Conservation (phyloP, 53 echinoderm and acorn worm genomes). For the Pentamera pediparva region DNA sequence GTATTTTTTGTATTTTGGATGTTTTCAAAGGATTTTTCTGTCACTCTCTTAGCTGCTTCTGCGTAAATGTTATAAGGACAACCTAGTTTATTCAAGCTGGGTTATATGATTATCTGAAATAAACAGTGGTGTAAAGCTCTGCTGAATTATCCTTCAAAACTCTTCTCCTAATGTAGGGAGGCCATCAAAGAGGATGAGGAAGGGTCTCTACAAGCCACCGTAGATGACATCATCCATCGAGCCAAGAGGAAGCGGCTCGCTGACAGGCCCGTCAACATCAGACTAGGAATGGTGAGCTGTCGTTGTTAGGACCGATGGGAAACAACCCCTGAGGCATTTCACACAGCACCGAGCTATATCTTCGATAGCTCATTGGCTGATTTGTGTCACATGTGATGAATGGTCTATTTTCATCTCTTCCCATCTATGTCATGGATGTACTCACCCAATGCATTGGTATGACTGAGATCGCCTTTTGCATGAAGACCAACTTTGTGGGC, state of each 20-base stretch:
- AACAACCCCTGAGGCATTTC: neutral
- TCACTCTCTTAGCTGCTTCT: neutral
- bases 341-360: no score
- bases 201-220: slow-evolving; percentile 80
- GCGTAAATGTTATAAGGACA: neutral
- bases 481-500: neutral
- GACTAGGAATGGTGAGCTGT: slow-evolving; percentile 87
- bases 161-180: slow-evolving; percentile 49
- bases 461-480: neutral
- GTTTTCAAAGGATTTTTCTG: no score
- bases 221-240: slow-evolving; percentile 96
- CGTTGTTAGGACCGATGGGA: neutral
- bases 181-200: slow-evolving; percentile 87
- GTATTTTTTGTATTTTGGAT: no score
- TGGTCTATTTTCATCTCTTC: no score
- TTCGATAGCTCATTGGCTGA: no score
- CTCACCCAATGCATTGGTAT: no score
- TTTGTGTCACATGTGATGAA: no score
- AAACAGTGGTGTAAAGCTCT: neutral
- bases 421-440: no score
- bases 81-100: neutral
- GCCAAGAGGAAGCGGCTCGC: slow-evolving; percentile 77
- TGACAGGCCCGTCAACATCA: slow-evolving; percentile 80
- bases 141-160: neutral
- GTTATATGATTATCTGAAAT: neutral